Percentiles rank a stretch among this genome's conserved stretches.
Conservation (phyloP, 2,113 vertebrate genomes). For the Grammomys dolichurus region DNA sequence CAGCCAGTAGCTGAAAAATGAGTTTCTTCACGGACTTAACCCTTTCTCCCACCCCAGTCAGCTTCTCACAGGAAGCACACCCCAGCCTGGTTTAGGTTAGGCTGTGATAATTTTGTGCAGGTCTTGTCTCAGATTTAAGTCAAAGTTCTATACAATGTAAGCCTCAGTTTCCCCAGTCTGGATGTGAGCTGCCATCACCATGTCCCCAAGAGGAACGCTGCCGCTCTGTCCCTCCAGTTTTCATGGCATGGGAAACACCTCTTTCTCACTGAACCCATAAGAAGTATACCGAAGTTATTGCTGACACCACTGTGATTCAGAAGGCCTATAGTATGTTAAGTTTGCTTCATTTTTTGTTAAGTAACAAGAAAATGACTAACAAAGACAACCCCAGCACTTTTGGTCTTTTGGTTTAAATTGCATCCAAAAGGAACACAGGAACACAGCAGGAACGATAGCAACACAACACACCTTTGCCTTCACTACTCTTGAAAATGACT, state of each 20-base stretch:
- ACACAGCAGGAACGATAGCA: neutral
- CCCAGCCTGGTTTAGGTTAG: neutral
- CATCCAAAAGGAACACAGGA: neutral
- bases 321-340: neutral
- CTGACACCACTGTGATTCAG: neutral
- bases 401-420: neutral
- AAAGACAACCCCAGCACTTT: neutral
- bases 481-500: neutral
- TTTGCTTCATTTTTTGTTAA: conserved; percentile 45
- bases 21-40: conserved; percentile 87
- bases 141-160: neutral
- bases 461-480: neutral
- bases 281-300: neutral
- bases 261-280: neutral
- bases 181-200: neutral
- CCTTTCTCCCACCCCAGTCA: conserved; percentile 75
- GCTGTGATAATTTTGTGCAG: neutral
- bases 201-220: neutral
- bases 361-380: neutral
- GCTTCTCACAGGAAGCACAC: conserved; percentile 9
- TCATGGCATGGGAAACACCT: neutral
- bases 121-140: neutral
- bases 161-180: neutral
- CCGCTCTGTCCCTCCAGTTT: neutral
- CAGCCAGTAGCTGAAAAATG: conserved; percentile 87